phyloP scores from a whole-genome alignment of 2,113 vertebrate species.

The Ranitomeya imitator region DNA sequence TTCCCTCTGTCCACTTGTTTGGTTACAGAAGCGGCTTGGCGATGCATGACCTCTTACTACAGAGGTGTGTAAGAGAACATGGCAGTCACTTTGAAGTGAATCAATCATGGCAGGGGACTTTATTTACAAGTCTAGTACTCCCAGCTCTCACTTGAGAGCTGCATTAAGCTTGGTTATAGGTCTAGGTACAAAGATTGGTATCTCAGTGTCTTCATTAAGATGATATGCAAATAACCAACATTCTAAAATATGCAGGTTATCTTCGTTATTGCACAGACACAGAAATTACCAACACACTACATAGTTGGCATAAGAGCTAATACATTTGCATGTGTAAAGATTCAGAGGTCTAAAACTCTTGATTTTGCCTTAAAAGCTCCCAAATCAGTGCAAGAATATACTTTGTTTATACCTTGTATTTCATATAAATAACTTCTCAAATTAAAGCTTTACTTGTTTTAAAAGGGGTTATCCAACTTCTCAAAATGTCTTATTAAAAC shows the following conservation, averaged over 20 bases:
- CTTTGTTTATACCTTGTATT: not conserved
- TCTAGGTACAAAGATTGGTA: not conserved
- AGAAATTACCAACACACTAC: not conserved
- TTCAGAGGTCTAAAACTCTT: not conserved
- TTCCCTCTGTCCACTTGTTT: not conserved
- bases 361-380: not conserved
- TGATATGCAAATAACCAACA: not conserved
- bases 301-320: not conserved
- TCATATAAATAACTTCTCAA: no score
- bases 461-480: no score
- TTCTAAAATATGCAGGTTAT: not conserved
- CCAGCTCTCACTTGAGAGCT: not conserved
- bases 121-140: not conserved
- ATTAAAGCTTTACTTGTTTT: no score
- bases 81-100: not conserved
- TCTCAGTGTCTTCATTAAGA: not conserved
- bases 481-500: no score
- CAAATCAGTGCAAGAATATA: not conserved
- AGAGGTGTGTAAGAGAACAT: slow-evolving; percentile 7
- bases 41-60: not conserved
- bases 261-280: not conserved
- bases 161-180: not conserved
- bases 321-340: not conserved
- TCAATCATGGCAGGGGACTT: not conserved
- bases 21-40: not conserved